Evolutionary conservation across 2,888 invertebrate genomes (phyloP).

Genomic region (Ectobius pallidus): DNA sequence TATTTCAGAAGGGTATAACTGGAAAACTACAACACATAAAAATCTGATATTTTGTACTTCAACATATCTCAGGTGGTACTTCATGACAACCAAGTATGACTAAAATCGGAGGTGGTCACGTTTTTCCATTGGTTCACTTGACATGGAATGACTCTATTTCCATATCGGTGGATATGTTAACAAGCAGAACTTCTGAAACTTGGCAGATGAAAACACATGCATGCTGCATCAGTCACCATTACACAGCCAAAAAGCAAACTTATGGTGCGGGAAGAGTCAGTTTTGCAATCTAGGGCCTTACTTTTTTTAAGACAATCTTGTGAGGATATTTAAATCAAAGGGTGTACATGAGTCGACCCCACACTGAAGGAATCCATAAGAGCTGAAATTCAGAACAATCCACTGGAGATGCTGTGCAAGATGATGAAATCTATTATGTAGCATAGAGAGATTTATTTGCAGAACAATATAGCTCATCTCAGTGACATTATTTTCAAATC

Average conservation of each 20-base stretch:
- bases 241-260: background rate
- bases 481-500: background rate
- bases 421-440: background rate
- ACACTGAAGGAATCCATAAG: background rate
- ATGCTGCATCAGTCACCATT: background rate
- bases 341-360: background rate
- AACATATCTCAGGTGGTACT: too few species aligned
- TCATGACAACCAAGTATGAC: too few species aligned
- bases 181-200: background rate
- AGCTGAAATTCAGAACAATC: background rate
- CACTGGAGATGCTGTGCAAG: background rate
- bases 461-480: background rate
- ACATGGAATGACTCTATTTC: too few species aligned
- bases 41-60: too few species aligned
- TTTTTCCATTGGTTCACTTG: too few species aligned
- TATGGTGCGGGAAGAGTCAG: background rate
- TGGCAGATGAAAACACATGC: background rate
- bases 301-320: background rate
- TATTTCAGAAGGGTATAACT: too few species aligned
- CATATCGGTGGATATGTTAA: too few species aligned
- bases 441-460: background rate
- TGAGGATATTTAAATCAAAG: background rate
- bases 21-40: too few species aligned
- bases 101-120: too few species aligned
- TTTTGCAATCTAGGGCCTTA: background rate